These are phyloP conservation scores for Onthophagus sagittarius DNA, from an alignment of 2,888 invertebrate species.

Conservation along the genomic window DNA sequence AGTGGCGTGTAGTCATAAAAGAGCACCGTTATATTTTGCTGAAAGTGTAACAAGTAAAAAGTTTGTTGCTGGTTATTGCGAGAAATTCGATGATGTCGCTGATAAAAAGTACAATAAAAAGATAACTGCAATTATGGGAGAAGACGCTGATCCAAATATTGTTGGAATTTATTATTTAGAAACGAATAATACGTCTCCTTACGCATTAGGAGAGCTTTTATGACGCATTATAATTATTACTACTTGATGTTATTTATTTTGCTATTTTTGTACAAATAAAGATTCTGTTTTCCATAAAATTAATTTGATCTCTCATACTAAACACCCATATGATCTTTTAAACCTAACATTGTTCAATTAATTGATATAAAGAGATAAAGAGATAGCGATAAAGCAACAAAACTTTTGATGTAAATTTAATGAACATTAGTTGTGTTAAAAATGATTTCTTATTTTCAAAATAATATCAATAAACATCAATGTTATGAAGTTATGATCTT, in stretches of 20 bases:
- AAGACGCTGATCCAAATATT: slow-evolving; percentile 12
- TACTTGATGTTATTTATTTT: background rate
- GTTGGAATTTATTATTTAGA: slow-evolving; percentile 18
- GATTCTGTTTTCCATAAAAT: background rate
- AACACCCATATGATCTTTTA: no score
- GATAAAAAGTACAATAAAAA: background rate
- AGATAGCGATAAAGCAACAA: no score
- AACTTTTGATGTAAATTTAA: no score
- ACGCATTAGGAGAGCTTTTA: slow-evolving; percentile 13
- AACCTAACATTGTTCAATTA: no score
- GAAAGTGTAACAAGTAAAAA: slow-evolving; percentile 25
- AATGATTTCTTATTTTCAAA: no score
- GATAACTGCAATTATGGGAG: slow-evolving; percentile 20
- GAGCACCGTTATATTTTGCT: slow-evolving; percentile 23
- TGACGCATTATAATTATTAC: background rate
- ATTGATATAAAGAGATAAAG: no score
- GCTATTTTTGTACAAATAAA: background rate
- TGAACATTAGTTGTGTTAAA: no score
- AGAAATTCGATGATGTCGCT: background rate
- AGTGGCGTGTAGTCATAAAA: slow-evolving; percentile 58
- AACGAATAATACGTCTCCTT: slow-evolving; percentile 20
- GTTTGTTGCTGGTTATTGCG: background rate
- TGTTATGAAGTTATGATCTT: no score
- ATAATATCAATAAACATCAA: no score
- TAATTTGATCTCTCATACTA: no score